Percentiles rank a stretch among this genome's conserved stretches.
These are phyloP conservation scores for Ephestia elutella DNA, from an alignment of 1,140 invertebrate genomes.

Conservation along the genomic window DNA sequence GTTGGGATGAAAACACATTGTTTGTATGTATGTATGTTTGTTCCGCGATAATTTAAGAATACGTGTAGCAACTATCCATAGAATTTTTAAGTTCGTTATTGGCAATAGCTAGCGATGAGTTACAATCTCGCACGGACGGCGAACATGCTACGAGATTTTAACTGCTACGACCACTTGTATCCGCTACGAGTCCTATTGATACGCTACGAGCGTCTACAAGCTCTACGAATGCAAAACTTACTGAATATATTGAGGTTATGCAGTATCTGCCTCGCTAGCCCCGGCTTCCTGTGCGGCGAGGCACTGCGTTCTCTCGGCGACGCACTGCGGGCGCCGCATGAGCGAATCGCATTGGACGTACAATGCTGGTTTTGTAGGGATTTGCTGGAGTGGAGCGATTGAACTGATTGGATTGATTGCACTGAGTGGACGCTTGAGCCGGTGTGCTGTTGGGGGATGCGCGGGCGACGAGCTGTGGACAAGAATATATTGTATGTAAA, in stretches of 20 bases:
- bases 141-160: too few species aligned
- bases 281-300: conserved; percentile 68
- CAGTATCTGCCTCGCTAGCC: conserved; percentile 83
- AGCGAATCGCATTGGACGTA: conserved; percentile 30
- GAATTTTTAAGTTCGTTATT: too few species aligned
- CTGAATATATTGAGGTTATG: conserved; percentile 88
- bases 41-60: too few species aligned
- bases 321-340: conserved; percentile 21
- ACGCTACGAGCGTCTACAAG: too few species aligned
- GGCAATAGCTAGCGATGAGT: too few species aligned
- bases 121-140: too few species aligned
- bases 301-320: conserved; percentile 27
- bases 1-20: too few species aligned
- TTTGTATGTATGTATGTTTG: too few species aligned
- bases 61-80: too few species aligned
- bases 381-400: conserved; percentile 13
- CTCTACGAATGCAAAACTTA: conserved; percentile 50
- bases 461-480: conserved; percentile 40
- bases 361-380: neutral
- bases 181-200: too few species aligned
- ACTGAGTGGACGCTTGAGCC: conserved; percentile 65
- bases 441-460: conserved; percentile 67
- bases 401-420: conserved; percentile 34
- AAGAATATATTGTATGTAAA: neutral
- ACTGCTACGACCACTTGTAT: too few species aligned